These are phyloP conservation scores for Aurelia coerulea DNA, from an alignment of 30 jellyfish, hydroid and myxozoan genomes.

Conservation along the genomic window DNA sequence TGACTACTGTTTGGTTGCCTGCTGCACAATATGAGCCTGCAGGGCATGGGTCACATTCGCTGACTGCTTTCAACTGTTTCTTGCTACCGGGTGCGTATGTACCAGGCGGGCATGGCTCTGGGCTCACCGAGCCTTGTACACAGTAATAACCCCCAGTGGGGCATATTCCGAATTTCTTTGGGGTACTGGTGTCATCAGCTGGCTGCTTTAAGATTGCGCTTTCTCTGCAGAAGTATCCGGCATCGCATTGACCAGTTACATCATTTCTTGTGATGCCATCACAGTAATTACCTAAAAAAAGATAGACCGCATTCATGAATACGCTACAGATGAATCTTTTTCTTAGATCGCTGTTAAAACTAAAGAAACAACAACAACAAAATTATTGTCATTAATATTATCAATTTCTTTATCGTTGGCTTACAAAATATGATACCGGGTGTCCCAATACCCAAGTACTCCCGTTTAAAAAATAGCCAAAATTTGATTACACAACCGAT, in stretches of 20 bases:
- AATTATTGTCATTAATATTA: no score
- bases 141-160: constrained; percentile 98
- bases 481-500: no score
- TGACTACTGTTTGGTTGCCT: constrained; percentile 85
- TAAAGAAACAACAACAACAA: no score
- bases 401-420: no score
- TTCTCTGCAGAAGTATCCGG: constrained; percentile 93
- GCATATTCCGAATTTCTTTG: constrained; percentile 84
- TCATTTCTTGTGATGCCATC: constrained; percentile 54
- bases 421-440: no score
- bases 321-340: no score
- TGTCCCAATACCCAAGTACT: no score
- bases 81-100: constrained; percentile 82
- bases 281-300: constrained; percentile 48
- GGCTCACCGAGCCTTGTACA: constrained; percentile 83
- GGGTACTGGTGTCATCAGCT: constrained; percentile 62
- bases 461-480: no score
- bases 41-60: constrained; percentile 88
- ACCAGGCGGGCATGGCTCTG: constrained; percentile 98
- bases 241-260: constrained; percentile 94
- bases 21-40: constrained; percentile 93
- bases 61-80: constrained; percentile 47
- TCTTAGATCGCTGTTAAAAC: no score
- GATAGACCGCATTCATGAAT: no score
- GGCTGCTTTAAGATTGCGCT: constrained; percentile 66